Percentiles rank a stretch among this genome's conserved stretches.
Conservation (phyloP, 2,113 vertebrate species). For the Spea bombifrons region DNA sequence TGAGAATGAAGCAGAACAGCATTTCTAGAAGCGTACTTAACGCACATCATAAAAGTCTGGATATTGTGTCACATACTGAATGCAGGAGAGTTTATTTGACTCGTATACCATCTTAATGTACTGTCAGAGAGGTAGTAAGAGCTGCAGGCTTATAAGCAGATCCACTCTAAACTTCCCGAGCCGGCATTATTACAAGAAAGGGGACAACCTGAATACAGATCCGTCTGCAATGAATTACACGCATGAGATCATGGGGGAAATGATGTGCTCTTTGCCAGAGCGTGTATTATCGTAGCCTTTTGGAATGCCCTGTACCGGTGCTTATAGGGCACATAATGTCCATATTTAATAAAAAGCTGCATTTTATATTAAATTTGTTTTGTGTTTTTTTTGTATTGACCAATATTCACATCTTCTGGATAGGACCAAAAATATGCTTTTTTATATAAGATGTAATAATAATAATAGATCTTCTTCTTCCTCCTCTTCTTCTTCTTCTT, state of each 20-base stretch:
- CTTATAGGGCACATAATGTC: too few relatives aligned
- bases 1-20: constrained; percentile 26
- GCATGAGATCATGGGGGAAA: neutral
- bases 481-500: too few relatives aligned
- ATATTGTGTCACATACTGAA: constrained; percentile 17
- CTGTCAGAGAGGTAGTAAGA: constrained; percentile 29
- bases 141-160: neutral
- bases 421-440: too few relatives aligned
- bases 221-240: neutral
- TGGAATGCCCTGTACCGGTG: neutral
- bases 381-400: too few relatives aligned
- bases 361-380: too few relatives aligned
- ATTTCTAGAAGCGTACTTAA: constrained; percentile 5
- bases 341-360: too few relatives aligned
- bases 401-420: too few relatives aligned
- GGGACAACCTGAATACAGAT: neutral
- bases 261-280: neutral
- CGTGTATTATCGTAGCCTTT: neutral
- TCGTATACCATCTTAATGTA: constrained; percentile 27
- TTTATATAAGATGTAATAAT: too few relatives aligned
- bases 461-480: too few relatives aligned
- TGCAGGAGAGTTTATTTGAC: constrained; percentile 11
- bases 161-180: neutral
- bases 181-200: constrained; percentile 1
- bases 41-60: constrained; percentile 10